Percentiles rank a stretch among this genome's conserved stretches.
Evolutionary conservation across 2,797 vertebrate genomes (phyloP).

Genomic region (Falco biarmicus): DNA sequence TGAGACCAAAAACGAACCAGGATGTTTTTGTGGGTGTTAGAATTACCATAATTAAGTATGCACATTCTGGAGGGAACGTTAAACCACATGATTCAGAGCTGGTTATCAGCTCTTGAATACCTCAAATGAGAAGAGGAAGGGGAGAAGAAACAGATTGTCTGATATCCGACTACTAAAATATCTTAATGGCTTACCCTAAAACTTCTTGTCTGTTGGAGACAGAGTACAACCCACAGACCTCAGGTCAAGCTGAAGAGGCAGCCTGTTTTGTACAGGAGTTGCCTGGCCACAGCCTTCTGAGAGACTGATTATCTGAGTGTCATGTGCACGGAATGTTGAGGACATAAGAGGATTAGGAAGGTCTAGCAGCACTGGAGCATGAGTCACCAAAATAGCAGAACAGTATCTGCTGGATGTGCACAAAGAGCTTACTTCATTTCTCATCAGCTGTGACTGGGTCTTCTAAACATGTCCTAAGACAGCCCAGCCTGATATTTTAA

Average conservation of each 20-base stretch:
- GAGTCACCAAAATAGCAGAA: not conserved
- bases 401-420: not conserved
- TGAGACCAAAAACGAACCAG: not conserved
- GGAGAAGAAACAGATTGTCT: not conserved
- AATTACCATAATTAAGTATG: not conserved
- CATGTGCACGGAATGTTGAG: not conserved
- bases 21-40: not conserved
- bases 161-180: not conserved
- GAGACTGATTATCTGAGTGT: not conserved
- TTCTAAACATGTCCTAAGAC: not conserved
- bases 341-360: not conserved
- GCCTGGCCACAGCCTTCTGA: not conserved
- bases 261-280: not conserved
- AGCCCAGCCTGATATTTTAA: not conserved
- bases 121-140: not conserved
- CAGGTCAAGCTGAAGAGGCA: not conserved
- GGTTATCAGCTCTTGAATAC: not conserved
- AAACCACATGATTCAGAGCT: not conserved
- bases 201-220: not conserved
- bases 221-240: not conserved
- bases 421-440: not conserved
- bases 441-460: not conserved
- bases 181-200: not conserved
- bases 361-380: not conserved
- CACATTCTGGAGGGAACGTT: not conserved